Percentiles rank a stretch among this genome's conserved stretches.
phyloP scores from a whole-genome alignment of 92 coral and sea anemone genomes.

The Phenganax stokvisi region DNA sequence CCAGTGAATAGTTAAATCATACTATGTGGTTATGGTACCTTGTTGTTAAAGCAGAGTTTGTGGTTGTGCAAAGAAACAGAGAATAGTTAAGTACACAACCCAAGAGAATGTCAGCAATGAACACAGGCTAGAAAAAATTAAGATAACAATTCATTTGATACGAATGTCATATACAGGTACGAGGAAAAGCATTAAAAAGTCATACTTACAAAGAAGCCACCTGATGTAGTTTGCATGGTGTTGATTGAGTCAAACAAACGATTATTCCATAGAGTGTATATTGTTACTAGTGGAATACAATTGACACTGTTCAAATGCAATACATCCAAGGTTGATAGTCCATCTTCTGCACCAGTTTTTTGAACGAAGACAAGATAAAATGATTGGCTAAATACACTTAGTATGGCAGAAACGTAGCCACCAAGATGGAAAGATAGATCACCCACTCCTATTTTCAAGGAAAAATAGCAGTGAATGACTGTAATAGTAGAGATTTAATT shows the following conservation, averaged over 20 bases:
- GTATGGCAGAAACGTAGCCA: constrained; percentile 75
- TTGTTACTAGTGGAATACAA: constrained; percentile 65
- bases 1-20: too few relatives aligned
- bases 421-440: constrained; percentile 61
- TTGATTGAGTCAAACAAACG: constrained; percentile 50
- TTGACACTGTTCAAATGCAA: constrained; percentile 77
- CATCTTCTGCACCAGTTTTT: constrained; percentile 76
- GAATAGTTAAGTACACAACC: constrained; percentile 85
- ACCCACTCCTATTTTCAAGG: constrained; percentile 59
- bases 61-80: constrained; percentile 84
- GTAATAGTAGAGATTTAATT: neutral
- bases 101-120: constrained; percentile 61
- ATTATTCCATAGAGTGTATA: constrained; percentile 52
- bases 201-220: constrained; percentile 44
- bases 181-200: too few relatives aligned
- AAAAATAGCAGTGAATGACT: constrained; percentile 11
- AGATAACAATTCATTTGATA: neutral
- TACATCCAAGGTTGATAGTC: constrained; percentile 63
- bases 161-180: neutral
- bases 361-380: constrained; percentile 77
- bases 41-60: constrained; percentile 90
- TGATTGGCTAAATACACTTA: constrained; percentile 80
- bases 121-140: constrained; percentile 49
- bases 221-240: constrained; percentile 44
- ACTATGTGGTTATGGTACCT: constrained; percentile 46